phyloP scores from a whole-genome alignment of 2,113 vertebrate species.

The Lagopus muta region DNA sequence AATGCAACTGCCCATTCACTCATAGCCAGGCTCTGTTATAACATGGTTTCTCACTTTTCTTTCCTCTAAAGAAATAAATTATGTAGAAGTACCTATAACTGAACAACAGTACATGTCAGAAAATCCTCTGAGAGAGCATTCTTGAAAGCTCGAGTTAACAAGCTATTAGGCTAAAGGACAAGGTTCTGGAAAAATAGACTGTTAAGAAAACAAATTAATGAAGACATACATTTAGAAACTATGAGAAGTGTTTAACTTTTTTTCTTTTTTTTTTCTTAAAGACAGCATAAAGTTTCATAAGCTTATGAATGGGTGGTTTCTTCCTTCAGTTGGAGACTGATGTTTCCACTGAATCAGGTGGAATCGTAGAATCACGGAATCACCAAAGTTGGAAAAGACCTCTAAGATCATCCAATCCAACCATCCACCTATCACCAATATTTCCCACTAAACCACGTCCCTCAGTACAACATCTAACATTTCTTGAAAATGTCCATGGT shows the following conservation, averaged over 20 bases:
- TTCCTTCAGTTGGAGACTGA: background rate
- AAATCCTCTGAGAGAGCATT: background rate
- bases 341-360: background rate
- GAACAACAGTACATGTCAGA: background rate
- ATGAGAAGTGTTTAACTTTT: background rate
- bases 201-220: background rate
- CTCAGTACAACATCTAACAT: too few species aligned
- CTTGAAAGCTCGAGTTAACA: background rate
- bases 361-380: too few species aligned
- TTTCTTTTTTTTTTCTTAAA: background rate
- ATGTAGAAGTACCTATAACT: background rate
- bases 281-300: background rate
- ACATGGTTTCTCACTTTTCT: background rate
- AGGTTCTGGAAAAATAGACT: background rate
- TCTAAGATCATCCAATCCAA: too few species aligned
- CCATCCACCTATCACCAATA: too few species aligned
- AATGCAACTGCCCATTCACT: background rate
- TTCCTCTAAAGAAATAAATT: background rate
- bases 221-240: background rate
- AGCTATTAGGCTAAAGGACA: background rate
- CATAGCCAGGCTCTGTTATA: background rate
- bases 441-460: too few species aligned
- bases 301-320: background rate
- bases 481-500: too few species aligned
- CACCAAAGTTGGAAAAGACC: too few species aligned